Conservation (phyloP, 2,113 vertebrate species). For the Grammomys dolichurus region DNA sequence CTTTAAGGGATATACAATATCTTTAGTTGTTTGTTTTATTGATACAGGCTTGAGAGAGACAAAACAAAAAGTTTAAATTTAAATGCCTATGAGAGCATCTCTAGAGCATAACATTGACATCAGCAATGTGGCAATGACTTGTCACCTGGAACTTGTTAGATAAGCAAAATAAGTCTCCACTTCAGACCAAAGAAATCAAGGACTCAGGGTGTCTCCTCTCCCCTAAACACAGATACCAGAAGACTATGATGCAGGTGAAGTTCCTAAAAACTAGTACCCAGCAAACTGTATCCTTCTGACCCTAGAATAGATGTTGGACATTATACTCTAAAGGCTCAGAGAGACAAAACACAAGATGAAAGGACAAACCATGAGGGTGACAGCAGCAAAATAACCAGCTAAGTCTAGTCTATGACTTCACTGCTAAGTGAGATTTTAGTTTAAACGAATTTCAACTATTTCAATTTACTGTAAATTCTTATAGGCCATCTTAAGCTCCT, state of each 20-base stretch:
- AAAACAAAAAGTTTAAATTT: not conserved
- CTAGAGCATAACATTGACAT: not conserved
- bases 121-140: not conserved
- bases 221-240: not conserved
- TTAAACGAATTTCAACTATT: conserved; percentile 41
- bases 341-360: not conserved
- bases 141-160: not conserved
- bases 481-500: not conserved
- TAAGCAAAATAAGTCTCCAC: not conserved
- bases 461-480: not conserved
- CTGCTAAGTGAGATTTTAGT: not conserved
- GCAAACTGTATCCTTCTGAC: not conserved
- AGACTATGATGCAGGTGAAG: not conserved
- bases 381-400: not conserved
- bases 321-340: not conserved
- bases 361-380: not conserved
- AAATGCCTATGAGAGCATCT: not conserved
- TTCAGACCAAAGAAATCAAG: not conserved
- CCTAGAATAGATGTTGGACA: not conserved
- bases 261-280: not conserved
- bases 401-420: not conserved
- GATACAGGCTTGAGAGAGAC: not conserved
- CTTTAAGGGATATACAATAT: not conserved
- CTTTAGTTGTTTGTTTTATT: not conserved
- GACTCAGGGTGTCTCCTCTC: not conserved